Base-by-base conservation (phyloP, 1,140 invertebrate species). In the Drosophila erecta region DNA sequence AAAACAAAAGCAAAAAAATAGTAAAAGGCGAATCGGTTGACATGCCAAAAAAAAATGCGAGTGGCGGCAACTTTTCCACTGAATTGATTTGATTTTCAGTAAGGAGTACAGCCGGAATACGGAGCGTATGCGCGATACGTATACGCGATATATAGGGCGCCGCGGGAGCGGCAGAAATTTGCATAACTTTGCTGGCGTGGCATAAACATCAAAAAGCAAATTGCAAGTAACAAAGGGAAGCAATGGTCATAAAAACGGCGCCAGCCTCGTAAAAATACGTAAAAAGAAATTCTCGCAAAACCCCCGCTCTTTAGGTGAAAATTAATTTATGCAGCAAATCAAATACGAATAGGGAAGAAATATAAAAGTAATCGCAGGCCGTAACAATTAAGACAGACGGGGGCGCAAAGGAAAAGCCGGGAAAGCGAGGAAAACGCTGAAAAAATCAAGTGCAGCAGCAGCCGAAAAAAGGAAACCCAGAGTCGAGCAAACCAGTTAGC, bases 61-160 rank as follows among this genome's bases (percentile, higher is more conserved):
- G 76, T 84, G 73, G 62, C 77, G 69, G 65, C 79, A 89, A 89
- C 72, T 89, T 89, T 89, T 89, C 85, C 79, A 89, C 76, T 89
- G 80, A 89, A 89, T 89, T 90, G 84, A 89, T 89, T 89, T 67
- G 71, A 83, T 51, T 67, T 58, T 57, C 49, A 46, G 58, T 17
- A 33, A 61, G 51, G 33, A 53, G 27, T 37, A 51, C 22, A 22
- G 44, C 20, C 14, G 54, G 55, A 57, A 73, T 49, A 66, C 77
- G 65, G 56, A 51, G 51, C 58, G 65, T 57, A 69, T 57, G 41
- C 75, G 40, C 59, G 40, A 61, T 72, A 61, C 15, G 15, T 20
- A 43, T 44, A 44, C 17, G 41, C 17, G 17, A 22, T 44, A 43
- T 20, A 1, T 47, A 12, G 30, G 11, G 24, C 24, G 46, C 24